phyloP scores from a whole-genome alignment of 2,797 vertebrate genomes.

The Hemibagrus guttatus region DNA sequence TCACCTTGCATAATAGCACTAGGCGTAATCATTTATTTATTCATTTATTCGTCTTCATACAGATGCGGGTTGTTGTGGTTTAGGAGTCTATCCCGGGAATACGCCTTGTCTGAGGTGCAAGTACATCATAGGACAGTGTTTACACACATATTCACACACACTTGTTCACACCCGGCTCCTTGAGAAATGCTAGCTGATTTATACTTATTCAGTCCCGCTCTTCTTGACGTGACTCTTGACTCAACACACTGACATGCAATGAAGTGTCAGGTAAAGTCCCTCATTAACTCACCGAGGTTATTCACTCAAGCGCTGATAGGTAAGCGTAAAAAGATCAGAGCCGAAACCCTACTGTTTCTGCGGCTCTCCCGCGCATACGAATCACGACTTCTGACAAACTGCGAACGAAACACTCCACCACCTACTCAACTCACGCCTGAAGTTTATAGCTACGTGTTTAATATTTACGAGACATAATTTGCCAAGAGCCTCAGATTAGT shows the following conservation, averaged over 20 bases:
- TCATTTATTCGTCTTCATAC: not conserved
- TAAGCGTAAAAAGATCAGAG: slow-evolving; percentile 44
- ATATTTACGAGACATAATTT: slow-evolving; percentile 58
- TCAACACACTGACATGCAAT: slow-evolving; percentile 17
- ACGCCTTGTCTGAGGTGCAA: not conserved
- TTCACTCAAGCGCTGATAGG: slow-evolving; percentile 15
- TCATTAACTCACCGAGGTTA: slow-evolving; percentile 43
- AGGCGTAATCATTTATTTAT: not conserved
- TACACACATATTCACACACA: not conserved
- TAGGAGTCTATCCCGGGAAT: not conserved
- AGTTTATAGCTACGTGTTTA: slow-evolving; percentile 50
- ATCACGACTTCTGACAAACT: slow-evolving; percentile 33
- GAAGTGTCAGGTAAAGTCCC: slow-evolving; percentile 12
- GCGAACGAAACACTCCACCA: slow-evolving; percentile 33
- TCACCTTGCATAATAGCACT: not conserved
- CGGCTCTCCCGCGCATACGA: slow-evolving; percentile 21
- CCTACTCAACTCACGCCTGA: slow-evolving; percentile 40
- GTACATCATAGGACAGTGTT: not conserved
- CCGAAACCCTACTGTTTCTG: not conserved
- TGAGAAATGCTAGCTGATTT: not conserved
- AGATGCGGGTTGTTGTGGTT: not conserved
- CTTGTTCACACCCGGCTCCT: not conserved
- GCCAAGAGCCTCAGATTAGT: slow-evolving; percentile 49
- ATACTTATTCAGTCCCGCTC: not conserved
- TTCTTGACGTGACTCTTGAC: not conserved